phyloP scores from a whole-genome alignment of 2,113 vertebrate genomes.

The Sarotherodon lohbergeri region DNA sequence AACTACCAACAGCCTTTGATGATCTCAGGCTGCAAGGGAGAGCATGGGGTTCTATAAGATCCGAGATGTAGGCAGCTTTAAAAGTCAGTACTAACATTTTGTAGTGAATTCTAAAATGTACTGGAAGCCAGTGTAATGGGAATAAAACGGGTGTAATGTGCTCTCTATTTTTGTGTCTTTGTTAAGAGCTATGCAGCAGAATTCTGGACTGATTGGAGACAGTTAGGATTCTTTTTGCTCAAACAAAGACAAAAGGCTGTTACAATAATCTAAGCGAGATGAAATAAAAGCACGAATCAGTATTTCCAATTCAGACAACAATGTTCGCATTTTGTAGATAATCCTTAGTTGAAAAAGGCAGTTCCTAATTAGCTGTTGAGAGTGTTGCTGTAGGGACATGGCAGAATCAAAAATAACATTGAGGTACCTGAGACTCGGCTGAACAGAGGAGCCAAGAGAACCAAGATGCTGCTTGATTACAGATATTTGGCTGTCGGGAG shows the following conservation, averaged over 20 bases:
- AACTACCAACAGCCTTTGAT: background rate
- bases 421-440: background rate
- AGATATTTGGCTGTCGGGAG: background rate
- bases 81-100: background rate
- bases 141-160: background rate
- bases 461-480: background rate
- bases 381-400: background rate
- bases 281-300: background rate
- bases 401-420: background rate
- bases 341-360: background rate
- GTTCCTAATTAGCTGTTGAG: background rate
- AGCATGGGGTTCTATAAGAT: background rate
- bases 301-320: background rate
- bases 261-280: background rate
- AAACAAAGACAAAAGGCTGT: background rate
- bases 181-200: background rate
- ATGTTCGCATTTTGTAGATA: background rate
- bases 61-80: background rate
- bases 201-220: background rate
- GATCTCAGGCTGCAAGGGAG: background rate
- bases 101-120: background rate
- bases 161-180: background rate
- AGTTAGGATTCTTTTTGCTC: background rate
- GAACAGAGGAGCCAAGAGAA: background rate
- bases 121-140: background rate